Evolutionary conservation across 2,888 invertebrate genomes (phyloP), one percentile per base, ranked within the genome.

Genomic region (Danaus chrysippus): DNA sequence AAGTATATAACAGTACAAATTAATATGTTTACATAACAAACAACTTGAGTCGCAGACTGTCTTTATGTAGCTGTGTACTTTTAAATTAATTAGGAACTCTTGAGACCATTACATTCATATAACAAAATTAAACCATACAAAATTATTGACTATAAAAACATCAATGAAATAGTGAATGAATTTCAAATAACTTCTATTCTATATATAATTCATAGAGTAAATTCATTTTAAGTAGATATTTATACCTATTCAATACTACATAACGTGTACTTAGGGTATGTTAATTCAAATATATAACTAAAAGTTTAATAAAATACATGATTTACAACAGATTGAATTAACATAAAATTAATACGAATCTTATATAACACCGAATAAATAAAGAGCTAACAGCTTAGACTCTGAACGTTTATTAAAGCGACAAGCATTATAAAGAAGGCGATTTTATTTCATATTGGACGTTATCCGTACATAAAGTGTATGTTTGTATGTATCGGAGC

Each of bases 11-110:
- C 79, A 44, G 65, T 66, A 42, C n/a, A 1, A 12, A 11, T 17
- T 42, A 58, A 42, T 56, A 23, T 54, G 65, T 62, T 59, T 46
- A 41, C 19, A 42, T 11, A 56, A 49, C 10, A 56, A 57, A 62
- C 34, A 52, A 67, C 49, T 53, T 54, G 54, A 61, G 54, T 63
- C 57, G 62, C 68, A 56, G 58, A 54, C 65, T 69, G 67, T 65
- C 69, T 72, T 70, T 69, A 71, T 76, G 82, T 83, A 83, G 82
- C 76, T 82, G 81, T 85, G 86, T 86, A 87, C 83, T 87, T 83
- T 49, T 80, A 86, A 84, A 86, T 88, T 87, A 89, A 87, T 87
- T 89, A 82, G 71, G 76, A 81, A 86, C 86, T 86, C 87, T 88
- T 79, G 87, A 88, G 83, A 82, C 76, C 76, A 68, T 69, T 77